These are phyloP conservation scores for Rattus rattus DNA, from an alignment of 2,113 vertebrate genomes.

Conservation along the genomic window DNA sequence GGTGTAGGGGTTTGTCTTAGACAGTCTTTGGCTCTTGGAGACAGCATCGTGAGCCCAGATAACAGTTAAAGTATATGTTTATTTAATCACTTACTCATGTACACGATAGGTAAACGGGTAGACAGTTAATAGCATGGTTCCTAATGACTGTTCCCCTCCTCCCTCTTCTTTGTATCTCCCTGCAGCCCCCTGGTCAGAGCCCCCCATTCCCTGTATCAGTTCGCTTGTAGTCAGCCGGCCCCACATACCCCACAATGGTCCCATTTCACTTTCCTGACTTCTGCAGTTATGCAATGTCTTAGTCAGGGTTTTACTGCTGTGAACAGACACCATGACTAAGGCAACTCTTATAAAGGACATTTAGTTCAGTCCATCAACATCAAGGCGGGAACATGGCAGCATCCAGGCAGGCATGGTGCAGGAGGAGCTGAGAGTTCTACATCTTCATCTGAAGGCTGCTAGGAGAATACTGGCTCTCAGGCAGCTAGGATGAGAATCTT, in stretches of 20 bases:
- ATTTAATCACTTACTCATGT: background rate
- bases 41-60: background rate
- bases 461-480: no score
- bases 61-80: background rate
- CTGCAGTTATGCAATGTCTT: background rate
- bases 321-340: no score
- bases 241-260: background rate
- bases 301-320: no score
- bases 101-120: background rate
- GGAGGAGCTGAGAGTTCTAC: no score
- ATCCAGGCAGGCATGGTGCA: no score
- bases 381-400: no score
- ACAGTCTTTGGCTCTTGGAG: background rate
- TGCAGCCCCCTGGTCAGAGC: background rate
- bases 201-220: background rate
- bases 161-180: background rate
- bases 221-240: background rate
- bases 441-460: no score
- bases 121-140: background rate
- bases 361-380: no score
- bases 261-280: background rate
- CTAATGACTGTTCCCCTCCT: background rate
- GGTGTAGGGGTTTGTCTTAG: background rate
- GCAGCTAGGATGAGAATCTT: no score
- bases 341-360: no score